These are phyloP conservation scores for Coranthus polyacanthus DNA, from an alignment of 2,797 vertebrate genomes.

Conservation along the genomic window DNA sequence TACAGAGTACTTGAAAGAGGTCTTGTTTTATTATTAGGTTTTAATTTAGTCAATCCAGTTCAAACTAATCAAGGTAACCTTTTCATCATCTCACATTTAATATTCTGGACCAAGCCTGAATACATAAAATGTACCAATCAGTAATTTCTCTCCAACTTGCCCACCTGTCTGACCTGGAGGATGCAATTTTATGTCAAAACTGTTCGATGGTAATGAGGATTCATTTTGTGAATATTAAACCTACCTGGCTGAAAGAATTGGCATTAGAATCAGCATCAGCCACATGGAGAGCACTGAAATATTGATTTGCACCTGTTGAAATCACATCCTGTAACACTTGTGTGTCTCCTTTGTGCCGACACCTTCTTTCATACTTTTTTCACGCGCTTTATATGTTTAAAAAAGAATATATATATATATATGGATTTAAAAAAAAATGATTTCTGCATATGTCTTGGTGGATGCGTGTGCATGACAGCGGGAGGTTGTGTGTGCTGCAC, in stretches of 20 bases:
- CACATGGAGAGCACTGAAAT: conserved; percentile 73
- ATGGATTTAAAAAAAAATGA: conserved; percentile 14
- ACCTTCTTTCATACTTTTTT: background rate
- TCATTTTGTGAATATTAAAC: conserved; percentile 64
- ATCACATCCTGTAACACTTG: conserved; percentile 40
- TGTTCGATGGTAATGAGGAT: conserved; percentile 64
- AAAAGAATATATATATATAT: too few relatives aligned
- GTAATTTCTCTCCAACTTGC: conserved; percentile 23
- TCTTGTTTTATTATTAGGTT: background rate
- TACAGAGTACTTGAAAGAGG: background rate
- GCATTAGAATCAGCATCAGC: conserved; percentile 69
- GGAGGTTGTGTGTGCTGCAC: background rate
- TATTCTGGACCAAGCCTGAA: conserved; percentile 24
- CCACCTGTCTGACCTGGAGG: conserved; percentile 42
- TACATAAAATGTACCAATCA: conserved; percentile 32
- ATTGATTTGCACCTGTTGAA: conserved; percentile 75
- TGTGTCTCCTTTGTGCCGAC: conserved; percentile 10
- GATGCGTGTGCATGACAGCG: background rate
- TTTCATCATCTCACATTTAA: conserved; percentile 26
- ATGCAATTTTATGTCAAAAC: conserved; percentile 41
- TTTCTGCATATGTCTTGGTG: too few relatives aligned
- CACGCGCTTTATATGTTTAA: background rate
- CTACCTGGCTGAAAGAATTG: conserved; percentile 54
- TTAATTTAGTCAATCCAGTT: background rate
- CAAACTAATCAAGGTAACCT: background rate